Evolutionary conservation across 2,797 vertebrate species (phyloP).

Genomic region (Enteromius afrohamiltoni): DNA sequence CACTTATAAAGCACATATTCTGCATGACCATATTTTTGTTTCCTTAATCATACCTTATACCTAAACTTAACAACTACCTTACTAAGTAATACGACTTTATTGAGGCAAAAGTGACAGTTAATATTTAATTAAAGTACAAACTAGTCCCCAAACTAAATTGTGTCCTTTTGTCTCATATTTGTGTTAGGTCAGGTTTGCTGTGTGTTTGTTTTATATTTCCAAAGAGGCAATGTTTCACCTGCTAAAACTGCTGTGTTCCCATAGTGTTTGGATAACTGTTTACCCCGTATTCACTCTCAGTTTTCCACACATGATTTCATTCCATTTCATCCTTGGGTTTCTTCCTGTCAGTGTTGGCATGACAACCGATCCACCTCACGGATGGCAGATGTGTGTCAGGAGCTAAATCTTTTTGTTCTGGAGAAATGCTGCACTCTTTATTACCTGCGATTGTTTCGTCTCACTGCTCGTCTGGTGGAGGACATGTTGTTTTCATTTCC

Average conservation of each 20-base stretch:
- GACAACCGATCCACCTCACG: background rate
- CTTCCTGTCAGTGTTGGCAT: conserved; percentile 5
- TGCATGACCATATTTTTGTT: too few species aligned
- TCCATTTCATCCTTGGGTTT: background rate
- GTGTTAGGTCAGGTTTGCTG: background rate
- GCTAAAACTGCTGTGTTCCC: background rate
- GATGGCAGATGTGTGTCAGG: background rate
- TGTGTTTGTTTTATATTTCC: background rate
- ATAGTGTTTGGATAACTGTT: background rate
- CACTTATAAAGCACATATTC: background rate
- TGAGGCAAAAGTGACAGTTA: background rate
- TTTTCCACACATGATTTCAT: background rate
- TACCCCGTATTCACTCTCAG: background rate
- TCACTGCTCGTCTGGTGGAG: background rate
- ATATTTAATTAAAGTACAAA: background rate
- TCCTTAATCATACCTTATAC: background rate
- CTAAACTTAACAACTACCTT: background rate
- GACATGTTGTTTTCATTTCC: background rate
- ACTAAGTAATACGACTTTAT: background rate
- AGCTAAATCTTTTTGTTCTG: background rate
- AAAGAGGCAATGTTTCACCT: background rate
- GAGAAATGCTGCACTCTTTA: background rate
- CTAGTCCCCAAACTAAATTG: background rate
- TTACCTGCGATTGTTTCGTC: background rate
- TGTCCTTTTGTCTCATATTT: background rate